Evolutionary conservation across 2,113 vertebrate species (phyloP).

Genomic region (Procavia capensis): DNA sequence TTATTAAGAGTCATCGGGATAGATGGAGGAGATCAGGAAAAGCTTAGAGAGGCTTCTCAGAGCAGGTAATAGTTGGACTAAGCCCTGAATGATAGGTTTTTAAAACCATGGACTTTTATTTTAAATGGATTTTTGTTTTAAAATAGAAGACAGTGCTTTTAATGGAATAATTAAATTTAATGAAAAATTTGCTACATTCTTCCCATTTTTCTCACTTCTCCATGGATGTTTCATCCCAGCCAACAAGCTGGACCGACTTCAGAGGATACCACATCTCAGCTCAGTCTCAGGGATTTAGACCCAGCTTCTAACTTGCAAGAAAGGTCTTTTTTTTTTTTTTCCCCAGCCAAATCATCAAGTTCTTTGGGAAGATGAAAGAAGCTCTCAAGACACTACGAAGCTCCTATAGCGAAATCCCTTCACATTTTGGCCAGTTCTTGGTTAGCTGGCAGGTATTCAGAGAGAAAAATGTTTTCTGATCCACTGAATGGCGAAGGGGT

Average conservation of each 20-base stretch:
- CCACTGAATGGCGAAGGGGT: background rate
- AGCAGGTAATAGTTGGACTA: background rate
- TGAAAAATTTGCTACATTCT: background rate
- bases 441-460: constrained; percentile 5
- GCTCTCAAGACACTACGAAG: background rate
- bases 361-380: constrained; percentile 52
- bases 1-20: background rate
- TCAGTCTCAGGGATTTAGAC: background rate
- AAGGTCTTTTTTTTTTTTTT: background rate
- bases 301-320: background rate
- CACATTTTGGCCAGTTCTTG: background rate
- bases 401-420: constrained; percentile 31
- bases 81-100: background rate
- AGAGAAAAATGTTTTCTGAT: constrained; percentile 36
- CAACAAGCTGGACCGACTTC: background rate
- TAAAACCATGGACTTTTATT: background rate
- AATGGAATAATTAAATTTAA: background rate
- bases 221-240: background rate
- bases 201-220: background rate
- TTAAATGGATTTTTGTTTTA: background rate
- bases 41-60: background rate
- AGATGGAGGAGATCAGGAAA: background rate
- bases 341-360: background rate
- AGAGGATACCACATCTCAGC: background rate
- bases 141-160: background rate